Conservation (phyloP, 1,140 invertebrate species). For the Drosophila bipectinata region DNA sequence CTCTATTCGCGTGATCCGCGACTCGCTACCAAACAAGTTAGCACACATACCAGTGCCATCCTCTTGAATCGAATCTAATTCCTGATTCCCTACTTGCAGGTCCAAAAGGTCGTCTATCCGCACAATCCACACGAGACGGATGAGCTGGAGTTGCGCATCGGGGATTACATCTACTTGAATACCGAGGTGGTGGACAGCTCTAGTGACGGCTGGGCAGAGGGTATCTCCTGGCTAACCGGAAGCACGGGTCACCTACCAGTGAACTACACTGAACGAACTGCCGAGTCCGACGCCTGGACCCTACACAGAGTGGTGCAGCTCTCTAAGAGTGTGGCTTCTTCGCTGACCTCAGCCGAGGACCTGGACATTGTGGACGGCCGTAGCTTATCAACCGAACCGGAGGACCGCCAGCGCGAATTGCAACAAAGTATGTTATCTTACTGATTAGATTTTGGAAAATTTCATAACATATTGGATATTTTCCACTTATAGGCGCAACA, state of each 20-base stretch:
- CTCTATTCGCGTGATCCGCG: constrained; percentile 93
- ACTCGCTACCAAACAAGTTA: constrained; percentile 90
- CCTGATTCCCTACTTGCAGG: constrained; percentile 83
- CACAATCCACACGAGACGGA: constrained; percentile 91
- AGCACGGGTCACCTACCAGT: constrained; percentile 91
- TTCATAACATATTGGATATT: background rate
- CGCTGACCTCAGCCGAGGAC: constrained; percentile 84
- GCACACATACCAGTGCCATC: constrained; percentile 4
- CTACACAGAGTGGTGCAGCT: constrained; percentile 89
- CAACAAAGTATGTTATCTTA: constrained; percentile 43
- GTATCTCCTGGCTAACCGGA: constrained; percentile 94
- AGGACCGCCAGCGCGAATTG: constrained; percentile 65
- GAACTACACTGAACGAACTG: constrained; percentile 91
- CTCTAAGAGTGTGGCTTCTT: constrained; percentile 83
- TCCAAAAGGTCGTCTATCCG: constrained; percentile 91
- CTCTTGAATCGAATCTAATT: background rate
- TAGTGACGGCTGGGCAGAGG: constrained; percentile 93
- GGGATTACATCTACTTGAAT: constrained; percentile 93
- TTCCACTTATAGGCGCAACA: constrained; percentile 23
- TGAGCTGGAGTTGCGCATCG: constrained; percentile 92
- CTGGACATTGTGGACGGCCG: constrained; percentile 85
- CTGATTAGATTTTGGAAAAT: background rate
- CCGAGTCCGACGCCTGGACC: constrained; percentile 96
- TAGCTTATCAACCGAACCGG: constrained; percentile 77
- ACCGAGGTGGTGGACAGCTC: constrained; percentile 89